Evolutionary conservation across 2,888 invertebrate species (phyloP), one percentile per base, ranked within the genome.

Genomic region (Sericinus montela): DNA sequence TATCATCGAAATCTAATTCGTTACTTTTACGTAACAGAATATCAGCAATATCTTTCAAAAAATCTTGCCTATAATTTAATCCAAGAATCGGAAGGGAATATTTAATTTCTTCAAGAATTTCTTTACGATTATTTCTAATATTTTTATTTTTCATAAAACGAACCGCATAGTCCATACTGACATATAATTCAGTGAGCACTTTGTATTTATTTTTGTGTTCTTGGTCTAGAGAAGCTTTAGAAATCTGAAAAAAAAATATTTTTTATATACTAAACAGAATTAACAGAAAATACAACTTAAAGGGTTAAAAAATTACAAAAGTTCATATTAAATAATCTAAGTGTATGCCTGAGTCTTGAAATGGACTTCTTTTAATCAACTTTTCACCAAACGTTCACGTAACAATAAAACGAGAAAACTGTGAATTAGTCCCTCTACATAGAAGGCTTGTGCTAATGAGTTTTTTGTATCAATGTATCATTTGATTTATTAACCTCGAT

Each of bases 81-180:
- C 92, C 89, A 29, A 93, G 68, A 52, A 90, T 86, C 0, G 90
- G 79, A 36, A 92, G 72, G 0, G 92, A 89, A 23, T 86, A 80
- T 56, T 90, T 86, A 16, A 92, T 89, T 32, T 80, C 72, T 37
- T 57, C 69, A 1, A 92, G 69, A 23, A 87, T 77, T 19, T 63
- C 55, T 43, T 79, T 81, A 1, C 69, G 60, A 72, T 73, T 46
- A 53, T 71, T 69, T 40, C 63, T 63, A 0, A 58, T 58, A 28
- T 71, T 64, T 57, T 73, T 77, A 45, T 75, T 71, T 48, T 79
- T 84, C 65, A 82, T 76, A 52, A 87, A 81, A 40, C 65, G 58
- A 0, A 79, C 74, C 1, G 83, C 80, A 28, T 77, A 71, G 13
- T 80, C 75, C 81, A 88, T 88, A 49, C 78, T 78, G 0, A 59